Evolutionary conservation across 2,113 vertebrate genomes (phyloP), one percentile per base, ranked within the genome.

Genomic region (Chascanopsetta lugubris): DNA sequence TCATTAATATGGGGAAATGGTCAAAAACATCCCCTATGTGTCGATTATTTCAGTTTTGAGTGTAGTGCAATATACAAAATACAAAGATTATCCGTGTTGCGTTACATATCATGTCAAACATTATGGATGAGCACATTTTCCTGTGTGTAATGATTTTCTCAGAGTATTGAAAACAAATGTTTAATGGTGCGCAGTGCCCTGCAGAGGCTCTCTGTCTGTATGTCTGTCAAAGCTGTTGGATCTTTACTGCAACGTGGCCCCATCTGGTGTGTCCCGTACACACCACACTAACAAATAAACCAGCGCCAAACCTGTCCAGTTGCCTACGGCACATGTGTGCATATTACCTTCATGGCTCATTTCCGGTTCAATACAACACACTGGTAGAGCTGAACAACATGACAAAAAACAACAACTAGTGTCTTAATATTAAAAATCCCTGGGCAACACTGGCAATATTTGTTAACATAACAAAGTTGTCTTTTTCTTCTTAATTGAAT

Each of bases 131-230:
- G 6, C 36, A 20, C 20, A 51, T 60, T 48, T 17, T 61, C 36
- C 13, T 38, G 6, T 38, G 24, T 32, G 25, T 66, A 18, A 27
- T 62, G 1, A 67, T 49, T 59, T 59, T 54, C 25, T 59, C 15
- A 30, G 11, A 43, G 38, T 47, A 36, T n/a, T 22, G 43, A 49
- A 51, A 54, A 57, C 5, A 12, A 72, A 67, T 59, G 24, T 72
- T 56, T 76, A 72, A 72, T 72, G 63, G 55, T 55, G 42, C 63
- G 55, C 62, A 67, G 63, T 63, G 27, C 47, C 68, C 6, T 8
- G 22, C 46, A 42, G 59, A 45, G 38, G 13, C 18, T 75, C 57
- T 34, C 56, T 66, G 56, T 65, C 20, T 50, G 60, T 42, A 34
- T 70, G 56, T 21, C 38, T 12, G 10, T 45, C 30, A n/a, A 1